Conservation (phyloP, 2,888 invertebrate genomes). For the Tachina fera region DNA sequence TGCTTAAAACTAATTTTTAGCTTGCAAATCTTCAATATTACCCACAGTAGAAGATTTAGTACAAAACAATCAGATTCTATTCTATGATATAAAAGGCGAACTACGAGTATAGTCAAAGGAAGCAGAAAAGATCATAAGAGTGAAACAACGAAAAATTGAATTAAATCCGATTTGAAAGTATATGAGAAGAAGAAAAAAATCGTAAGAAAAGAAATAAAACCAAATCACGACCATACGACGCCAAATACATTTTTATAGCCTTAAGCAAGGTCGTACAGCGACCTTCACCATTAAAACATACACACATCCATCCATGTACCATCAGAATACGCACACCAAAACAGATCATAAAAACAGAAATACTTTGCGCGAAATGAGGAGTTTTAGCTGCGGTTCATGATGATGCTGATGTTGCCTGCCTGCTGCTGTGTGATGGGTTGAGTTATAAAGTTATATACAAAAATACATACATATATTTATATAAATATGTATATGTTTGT, state of each 20-base stretch:
- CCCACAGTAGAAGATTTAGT: neutral
- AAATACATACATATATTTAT: no score
- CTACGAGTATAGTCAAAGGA: slow-evolving; percentile 30
- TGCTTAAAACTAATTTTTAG: slow-evolving; percentile 2
- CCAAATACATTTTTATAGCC: slow-evolving; percentile 79
- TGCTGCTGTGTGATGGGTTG: slow-evolving; percentile 12
- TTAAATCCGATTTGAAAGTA: slow-evolving; percentile 66
- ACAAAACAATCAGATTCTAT: slow-evolving; percentile 19
- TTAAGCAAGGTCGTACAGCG: slow-evolving; percentile 81
- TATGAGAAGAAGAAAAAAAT: slow-evolving; percentile 31
- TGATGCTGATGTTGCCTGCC: slow-evolving; percentile 28
- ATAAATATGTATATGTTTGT: no score
- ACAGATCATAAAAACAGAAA: slow-evolving; percentile 54
- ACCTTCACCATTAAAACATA: slow-evolving; percentile 76
- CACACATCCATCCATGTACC: slow-evolving; percentile 27
- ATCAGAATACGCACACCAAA: slow-evolving; percentile 12
- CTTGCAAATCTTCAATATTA: neutral
- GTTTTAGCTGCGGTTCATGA: slow-evolving; percentile 37
- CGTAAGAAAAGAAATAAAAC: slow-evolving; percentile 58
- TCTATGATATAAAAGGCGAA: slow-evolving; percentile 31
- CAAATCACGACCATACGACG: slow-evolving; percentile 72
- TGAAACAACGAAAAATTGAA: slow-evolving; percentile 45
- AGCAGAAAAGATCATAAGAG: slow-evolving; percentile 28
- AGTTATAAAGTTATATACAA: neutral
- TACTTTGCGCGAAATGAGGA: slow-evolving; percentile 42